Conservation (phyloP, 2,888 invertebrate species). For the Ophion costatus region DNA sequence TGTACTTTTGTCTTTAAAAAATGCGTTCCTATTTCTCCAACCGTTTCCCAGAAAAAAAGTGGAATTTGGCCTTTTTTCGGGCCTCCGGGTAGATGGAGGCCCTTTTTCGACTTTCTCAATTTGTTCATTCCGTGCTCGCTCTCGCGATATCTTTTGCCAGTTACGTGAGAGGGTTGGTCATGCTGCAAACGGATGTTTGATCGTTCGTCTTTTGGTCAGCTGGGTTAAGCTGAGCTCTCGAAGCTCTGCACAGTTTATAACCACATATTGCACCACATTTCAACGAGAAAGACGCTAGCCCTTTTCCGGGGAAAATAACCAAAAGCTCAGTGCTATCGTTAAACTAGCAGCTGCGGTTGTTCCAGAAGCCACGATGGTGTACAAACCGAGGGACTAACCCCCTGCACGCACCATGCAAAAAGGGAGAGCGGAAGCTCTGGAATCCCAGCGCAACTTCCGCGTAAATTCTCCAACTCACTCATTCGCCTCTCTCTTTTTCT, state of each 20-base stretch:
- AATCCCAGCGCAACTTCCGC: slow-evolving; percentile 72
- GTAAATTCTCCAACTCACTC: slow-evolving; percentile 72
- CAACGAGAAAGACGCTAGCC: slow-evolving; percentile 35
- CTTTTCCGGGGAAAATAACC: slow-evolving; percentile 27
- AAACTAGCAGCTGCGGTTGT: slow-evolving; percentile 26
- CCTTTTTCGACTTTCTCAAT: not conserved
- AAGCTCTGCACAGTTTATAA: not conserved
- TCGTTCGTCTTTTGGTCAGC: not conserved
- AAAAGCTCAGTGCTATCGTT: slow-evolving; percentile 9
- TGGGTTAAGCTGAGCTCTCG: not conserved
- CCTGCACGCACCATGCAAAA: slow-evolving; percentile 14
- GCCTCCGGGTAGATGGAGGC: too few species aligned
- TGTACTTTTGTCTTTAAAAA: too few species aligned
- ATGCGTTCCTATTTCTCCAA: too few species aligned
- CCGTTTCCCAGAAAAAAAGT: too few species aligned
- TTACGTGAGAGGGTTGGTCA: not conserved
- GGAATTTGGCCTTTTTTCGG: too few species aligned
- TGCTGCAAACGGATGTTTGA: not conserved
- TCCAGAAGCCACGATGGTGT: slow-evolving; percentile 46
- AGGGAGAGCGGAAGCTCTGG: slow-evolving; percentile 60
- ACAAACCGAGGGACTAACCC: slow-evolving; percentile 22
- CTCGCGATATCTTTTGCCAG: too few species aligned
- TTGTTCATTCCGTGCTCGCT: not conserved
- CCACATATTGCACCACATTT: not conserved
- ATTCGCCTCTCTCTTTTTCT: slow-evolving; percentile 36